These are phyloP conservation scores for Lates japonicus DNA, from an alignment of 2,797 vertebrate species.

Conservation along the genomic window DNA sequence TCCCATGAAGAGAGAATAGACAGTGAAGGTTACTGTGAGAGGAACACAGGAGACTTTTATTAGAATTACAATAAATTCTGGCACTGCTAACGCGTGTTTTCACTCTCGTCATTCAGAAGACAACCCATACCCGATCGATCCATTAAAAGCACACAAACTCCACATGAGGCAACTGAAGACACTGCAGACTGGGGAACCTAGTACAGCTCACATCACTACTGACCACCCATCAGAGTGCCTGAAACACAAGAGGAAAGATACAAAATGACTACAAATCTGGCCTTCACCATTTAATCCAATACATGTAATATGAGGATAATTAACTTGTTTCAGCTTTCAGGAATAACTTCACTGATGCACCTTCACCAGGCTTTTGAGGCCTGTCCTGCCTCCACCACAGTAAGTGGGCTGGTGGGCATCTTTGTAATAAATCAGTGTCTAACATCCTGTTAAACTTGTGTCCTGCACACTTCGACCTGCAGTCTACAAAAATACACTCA, in stretches of 20 bases:
- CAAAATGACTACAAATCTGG: no score
- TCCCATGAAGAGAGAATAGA: constrained; percentile 80
- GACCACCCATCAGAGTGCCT: constrained; percentile 89
- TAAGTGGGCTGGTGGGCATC: constrained; percentile 85
- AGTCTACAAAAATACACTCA: constrained; percentile 18
- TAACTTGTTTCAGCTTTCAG: background rate
- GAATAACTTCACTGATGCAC: background rate
- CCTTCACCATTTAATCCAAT: background rate
- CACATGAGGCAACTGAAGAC: constrained; percentile 65
- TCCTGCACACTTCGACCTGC: constrained; percentile 86
- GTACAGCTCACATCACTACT: constrained; percentile 90
- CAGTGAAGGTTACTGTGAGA: background rate
- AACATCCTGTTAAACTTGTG: constrained; percentile 89
- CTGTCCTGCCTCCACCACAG: constrained; percentile 85
- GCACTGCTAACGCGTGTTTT: constrained; percentile 83
- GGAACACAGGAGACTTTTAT: background rate
- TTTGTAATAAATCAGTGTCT: constrained; percentile 87
- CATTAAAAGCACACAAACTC: constrained; percentile 91
- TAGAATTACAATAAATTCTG: constrained; percentile 59
- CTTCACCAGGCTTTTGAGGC: constrained; percentile 79
- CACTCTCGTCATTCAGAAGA: background rate
- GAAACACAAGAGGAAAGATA: no score
- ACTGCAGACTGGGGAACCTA: constrained; percentile 82
- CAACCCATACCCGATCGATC: constrained; percentile 90
- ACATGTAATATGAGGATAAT: background rate